phyloP scores from a whole-genome alignment of 2,888 invertebrate species.

The Lamellibrachia satsuma region DNA sequence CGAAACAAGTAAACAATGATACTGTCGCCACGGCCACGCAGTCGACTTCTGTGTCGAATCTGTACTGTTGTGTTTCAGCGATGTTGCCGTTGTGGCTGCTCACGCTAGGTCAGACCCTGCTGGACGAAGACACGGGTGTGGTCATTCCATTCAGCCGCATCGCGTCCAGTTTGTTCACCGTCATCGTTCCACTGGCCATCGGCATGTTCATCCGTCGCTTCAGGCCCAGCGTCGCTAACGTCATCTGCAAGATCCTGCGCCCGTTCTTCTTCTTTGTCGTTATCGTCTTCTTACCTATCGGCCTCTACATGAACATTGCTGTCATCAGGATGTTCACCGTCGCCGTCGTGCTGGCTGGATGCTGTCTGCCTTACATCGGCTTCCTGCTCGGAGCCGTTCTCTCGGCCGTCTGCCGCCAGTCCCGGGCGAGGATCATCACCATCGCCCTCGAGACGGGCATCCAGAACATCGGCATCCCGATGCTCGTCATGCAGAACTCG shows the following conservation, averaged over 20 bases:
- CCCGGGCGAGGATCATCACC: background rate
- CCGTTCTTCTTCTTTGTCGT: conserved; percentile 66
- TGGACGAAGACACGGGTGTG: conserved; percentile 48
- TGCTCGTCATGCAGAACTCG: conserved; percentile 76
- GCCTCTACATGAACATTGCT: conserved; percentile 80
- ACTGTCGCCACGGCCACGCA: background rate
- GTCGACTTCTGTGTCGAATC: background rate
- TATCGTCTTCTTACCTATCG: conserved; percentile 64
- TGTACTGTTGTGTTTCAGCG: conserved; percentile 50
- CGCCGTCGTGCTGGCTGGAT: conserved; percentile 49
- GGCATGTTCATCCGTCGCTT: conserved; percentile 65
- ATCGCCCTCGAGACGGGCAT: background rate
- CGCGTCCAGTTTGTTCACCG: conserved; percentile 61
- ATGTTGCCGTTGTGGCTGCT: conserved; percentile 69
- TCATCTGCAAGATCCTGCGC: conserved; percentile 58
- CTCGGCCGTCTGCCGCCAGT: background rate
- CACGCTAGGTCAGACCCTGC: conserved; percentile 59
- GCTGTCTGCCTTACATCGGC: conserved; percentile 55
- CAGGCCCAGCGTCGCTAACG: conserved; percentile 55
- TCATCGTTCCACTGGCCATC: conserved; percentile 66
- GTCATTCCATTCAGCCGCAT: conserved; percentile 66
- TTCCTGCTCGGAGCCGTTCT: conserved; percentile 37
- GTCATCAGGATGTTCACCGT: conserved; percentile 83
- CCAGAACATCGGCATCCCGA: background rate
- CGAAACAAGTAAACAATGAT: too few relatives aligned